Conservation (phyloP, 1,140 invertebrate species). For the Drosophila tristis region DNA sequence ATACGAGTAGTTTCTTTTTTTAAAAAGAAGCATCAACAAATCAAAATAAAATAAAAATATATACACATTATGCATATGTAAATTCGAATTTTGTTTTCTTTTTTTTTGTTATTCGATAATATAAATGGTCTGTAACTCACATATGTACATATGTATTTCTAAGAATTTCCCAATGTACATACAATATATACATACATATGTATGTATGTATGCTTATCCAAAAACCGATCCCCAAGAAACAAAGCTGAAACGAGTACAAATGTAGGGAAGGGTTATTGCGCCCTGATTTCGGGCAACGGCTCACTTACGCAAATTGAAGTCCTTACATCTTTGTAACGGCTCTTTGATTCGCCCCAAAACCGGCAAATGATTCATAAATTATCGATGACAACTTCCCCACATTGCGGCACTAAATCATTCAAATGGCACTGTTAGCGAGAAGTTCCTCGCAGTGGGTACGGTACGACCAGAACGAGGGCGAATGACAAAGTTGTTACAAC, state of each 20-base stretch:
- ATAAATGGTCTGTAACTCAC: no score
- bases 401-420: constrained; percentile 32
- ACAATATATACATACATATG: no score
- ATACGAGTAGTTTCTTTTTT: no score
- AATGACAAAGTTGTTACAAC: constrained; percentile 23
- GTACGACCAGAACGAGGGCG: constrained; percentile 18
- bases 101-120: no score
- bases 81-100: no score
- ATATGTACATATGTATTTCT: no score
- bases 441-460: no score
- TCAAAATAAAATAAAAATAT: no score
- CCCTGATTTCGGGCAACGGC: constrained; percentile 9
- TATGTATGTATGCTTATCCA: no score
- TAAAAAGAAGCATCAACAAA: no score
- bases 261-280: constrained; percentile 19
- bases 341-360: not conserved
- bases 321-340: constrained; percentile 5
- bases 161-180: no score
- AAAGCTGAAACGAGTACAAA: not conserved
- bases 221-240: not conserved
- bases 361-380: constrained; percentile 26
- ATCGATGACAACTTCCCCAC: not conserved
- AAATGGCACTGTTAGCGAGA: constrained; percentile 9
- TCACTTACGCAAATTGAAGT: constrained; percentile 28
- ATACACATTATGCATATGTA: no score